phyloP scores from a whole-genome alignment of 2,797 vertebrate genomes.

The Bradypus variegatus region DNA sequence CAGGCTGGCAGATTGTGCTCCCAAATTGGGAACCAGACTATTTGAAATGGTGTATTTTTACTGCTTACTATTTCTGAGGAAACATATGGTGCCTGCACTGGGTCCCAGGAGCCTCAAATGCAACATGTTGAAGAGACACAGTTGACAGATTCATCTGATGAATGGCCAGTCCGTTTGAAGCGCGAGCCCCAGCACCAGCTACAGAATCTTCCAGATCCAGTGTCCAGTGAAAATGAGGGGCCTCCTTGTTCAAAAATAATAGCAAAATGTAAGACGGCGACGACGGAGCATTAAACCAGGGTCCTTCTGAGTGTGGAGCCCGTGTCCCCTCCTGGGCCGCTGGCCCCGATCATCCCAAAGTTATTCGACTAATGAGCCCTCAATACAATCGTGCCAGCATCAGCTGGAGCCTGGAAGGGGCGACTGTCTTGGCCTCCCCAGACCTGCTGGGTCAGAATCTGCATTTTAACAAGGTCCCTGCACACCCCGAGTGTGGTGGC shows the following conservation, averaged over 20 bases:
- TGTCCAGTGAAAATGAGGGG: too few relatives aligned
- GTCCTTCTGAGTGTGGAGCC: too few relatives aligned
- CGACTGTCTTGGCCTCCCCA: too few relatives aligned
- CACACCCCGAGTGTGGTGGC: neutral
- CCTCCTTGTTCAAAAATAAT: neutral
- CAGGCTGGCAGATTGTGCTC: constrained; percentile 28
- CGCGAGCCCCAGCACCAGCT: accelerated
- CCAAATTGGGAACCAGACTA: constrained; percentile 17
- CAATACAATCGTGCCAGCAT: accelerated
- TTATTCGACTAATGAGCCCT: accelerated
- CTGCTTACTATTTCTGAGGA: neutral
- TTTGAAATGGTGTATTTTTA: constrained; percentile 31
- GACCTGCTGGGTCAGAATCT: too few relatives aligned
- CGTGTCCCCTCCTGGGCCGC: too few relatives aligned
- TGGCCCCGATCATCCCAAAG: neutral
- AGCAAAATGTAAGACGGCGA: neutral
- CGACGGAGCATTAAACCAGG: accelerated
- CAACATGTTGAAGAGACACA: neutral
- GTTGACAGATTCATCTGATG: neutral
- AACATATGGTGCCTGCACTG: neutral
- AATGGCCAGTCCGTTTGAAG: accelerated
- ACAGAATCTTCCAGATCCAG: accelerated
- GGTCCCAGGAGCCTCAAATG: neutral
- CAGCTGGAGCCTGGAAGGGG: neutral
- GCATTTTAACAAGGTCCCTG: accelerated